Conservation (phyloP, 2,797 vertebrate genomes). For the Cichlasoma orientale region DNA sequence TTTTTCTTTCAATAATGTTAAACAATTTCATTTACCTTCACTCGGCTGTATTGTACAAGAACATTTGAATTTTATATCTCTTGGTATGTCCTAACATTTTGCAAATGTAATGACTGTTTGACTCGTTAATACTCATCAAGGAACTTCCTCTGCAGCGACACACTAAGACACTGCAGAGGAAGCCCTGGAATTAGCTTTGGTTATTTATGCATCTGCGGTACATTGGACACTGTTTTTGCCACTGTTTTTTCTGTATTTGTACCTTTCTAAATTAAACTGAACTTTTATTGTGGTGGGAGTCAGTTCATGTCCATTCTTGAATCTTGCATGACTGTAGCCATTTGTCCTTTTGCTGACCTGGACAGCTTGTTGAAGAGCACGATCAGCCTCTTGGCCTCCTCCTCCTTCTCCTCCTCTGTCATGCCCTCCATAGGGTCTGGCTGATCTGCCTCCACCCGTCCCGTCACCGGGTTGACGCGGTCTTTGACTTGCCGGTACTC, state of each 20-base stretch:
- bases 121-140: not conserved
- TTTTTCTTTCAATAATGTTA: not conserved
- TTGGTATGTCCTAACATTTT: not conserved
- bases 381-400: constrained; percentile 89
- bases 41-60: not conserved
- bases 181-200: not conserved
- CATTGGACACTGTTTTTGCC: not conserved
- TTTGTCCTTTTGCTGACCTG: constrained; percentile 39
- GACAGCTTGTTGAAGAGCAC: constrained; percentile 87
- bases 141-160: not conserved
- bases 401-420: constrained; percentile 94
- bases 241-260: not conserved
- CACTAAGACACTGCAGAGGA: not conserved
- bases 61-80: not conserved
- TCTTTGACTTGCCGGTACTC: constrained; percentile 77
- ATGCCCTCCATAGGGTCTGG: constrained; percentile 93
- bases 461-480: constrained; percentile 91
- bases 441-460: constrained; percentile 87
- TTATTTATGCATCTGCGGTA: not conserved
- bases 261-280: not conserved
- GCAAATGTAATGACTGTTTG: not conserved
- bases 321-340: not conserved
- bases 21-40: not conserved
- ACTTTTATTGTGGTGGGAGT: not conserved
- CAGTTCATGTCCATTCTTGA: not conserved